Evolutionary conservation across 2,113 vertebrate genomes (phyloP).

Genomic region (Oxyura jamaicensis): DNA sequence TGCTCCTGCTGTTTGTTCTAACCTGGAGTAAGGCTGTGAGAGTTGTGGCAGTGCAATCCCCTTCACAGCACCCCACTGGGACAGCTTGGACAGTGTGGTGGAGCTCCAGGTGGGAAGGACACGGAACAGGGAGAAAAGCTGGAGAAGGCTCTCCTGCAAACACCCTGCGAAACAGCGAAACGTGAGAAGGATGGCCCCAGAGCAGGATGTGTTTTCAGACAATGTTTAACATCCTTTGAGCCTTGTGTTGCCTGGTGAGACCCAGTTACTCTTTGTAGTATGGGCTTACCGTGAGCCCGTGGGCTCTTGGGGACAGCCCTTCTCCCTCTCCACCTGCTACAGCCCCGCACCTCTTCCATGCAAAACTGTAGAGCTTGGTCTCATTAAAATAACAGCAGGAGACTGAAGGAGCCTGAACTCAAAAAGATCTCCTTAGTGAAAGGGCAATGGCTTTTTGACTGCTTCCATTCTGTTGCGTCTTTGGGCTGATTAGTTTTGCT

Average conservation of each 20-base stretch:
- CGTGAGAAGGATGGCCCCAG: neutral
- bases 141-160: neutral
- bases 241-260: neutral
- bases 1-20: neutral
- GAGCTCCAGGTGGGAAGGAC: neutral
- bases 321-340: neutral
- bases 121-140: neutral
- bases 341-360: neutral
- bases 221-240: neutral
- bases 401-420: neutral
- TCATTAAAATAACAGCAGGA: neutral
- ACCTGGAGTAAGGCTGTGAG: neutral
- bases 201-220: neutral
- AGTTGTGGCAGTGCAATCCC: neutral
- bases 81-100: neutral
- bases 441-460: neutral
- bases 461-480: neutral
- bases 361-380: neutral
- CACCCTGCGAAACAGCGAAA: neutral
- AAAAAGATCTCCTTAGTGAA: neutral
- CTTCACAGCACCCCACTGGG: neutral
- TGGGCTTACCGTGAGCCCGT: neutral
- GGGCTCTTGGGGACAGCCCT: neutral
- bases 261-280: neutral
- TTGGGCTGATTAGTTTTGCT: neutral